phyloP scores from a whole-genome alignment of 2,113 vertebrate genomes.

The Hylia prasina region DNA sequence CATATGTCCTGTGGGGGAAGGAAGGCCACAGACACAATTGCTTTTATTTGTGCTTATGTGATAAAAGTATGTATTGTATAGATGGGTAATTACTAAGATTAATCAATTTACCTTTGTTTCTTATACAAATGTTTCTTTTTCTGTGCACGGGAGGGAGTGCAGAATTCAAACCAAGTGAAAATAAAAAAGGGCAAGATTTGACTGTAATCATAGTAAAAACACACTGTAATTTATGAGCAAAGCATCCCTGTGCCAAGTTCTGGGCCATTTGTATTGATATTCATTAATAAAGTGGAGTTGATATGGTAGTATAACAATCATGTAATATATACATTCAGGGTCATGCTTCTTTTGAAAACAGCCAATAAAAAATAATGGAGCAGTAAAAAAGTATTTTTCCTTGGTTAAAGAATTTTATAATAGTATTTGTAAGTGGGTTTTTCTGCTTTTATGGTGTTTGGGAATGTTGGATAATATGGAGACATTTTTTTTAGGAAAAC shows the following conservation, averaged over 20 bases:
- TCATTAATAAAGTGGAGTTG: neutral
- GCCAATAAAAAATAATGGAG: neutral
- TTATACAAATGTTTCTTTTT: neutral
- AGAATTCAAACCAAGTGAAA: neutral
- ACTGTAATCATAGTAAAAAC: neutral
- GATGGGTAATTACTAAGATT: neutral
- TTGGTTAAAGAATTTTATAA: neutral
- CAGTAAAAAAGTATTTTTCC: neutral
- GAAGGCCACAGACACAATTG: neutral
- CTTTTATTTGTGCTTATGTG: neutral
- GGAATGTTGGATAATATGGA: neutral
- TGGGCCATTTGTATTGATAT: constrained; percentile 2
- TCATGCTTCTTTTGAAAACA: neutral
- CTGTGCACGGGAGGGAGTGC: neutral
- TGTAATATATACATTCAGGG: neutral
- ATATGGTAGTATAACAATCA: neutral
- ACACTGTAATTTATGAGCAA: neutral
- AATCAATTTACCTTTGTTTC: neutral
- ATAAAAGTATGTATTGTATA: neutral
- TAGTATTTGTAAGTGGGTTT: neutral
- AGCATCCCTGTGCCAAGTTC: neutral
- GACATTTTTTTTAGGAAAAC: neutral
- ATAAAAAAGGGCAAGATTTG: neutral
- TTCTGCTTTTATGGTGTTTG: neutral
- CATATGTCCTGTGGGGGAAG: neutral